Conservation (phyloP, 2,797 vertebrate genomes). For the Melanotaenia parkinsoni region DNA sequence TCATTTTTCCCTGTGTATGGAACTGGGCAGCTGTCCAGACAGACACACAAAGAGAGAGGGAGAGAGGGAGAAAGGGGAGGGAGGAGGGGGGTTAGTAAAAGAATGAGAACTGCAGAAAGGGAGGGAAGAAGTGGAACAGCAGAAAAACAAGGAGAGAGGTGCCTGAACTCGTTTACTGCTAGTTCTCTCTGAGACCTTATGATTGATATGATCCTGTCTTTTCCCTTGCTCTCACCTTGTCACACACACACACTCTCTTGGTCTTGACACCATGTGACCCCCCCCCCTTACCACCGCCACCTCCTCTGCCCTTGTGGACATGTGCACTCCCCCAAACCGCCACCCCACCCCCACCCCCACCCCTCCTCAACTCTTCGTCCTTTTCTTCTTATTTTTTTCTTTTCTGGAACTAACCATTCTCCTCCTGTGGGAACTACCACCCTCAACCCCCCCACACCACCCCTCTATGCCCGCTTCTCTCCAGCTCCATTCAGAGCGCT, state of each 20-base stretch:
- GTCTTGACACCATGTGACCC: slow-evolving; percentile 77
- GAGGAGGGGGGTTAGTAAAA: slow-evolving; percentile 58
- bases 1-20: slow-evolving; percentile 89
- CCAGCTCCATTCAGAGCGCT: slow-evolving; percentile 86
- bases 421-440: slow-evolving; percentile 85
- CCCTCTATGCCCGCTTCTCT: slow-evolving; percentile 71
- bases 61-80: slow-evolving; percentile 44
- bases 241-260: slow-evolving; percentile 56
- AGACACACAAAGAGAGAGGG: slow-evolving; percentile 79
- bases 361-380: slow-evolving; percentile 58
- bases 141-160: slow-evolving; percentile 76
- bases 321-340: slow-evolving; percentile 61
- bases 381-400: slow-evolving; percentile 74
- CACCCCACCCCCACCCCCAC: neutral
- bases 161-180: slow-evolving; percentile 76
- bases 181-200: slow-evolving; percentile 82
- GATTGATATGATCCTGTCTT: slow-evolving; percentile 83
- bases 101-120: slow-evolving; percentile 64
- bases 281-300: slow-evolving; percentile 50
- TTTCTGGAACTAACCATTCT: slow-evolving; percentile 81
- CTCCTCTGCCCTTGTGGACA: slow-evolving; percentile 69
- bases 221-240: slow-evolving; percentile 48
- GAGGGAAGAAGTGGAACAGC: slow-evolving; percentile 62
- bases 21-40: slow-evolving; percentile 98
- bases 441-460: slow-evolving; percentile 41